Conservation (phyloP, 2,888 invertebrate genomes). For the Dioctria linearis region DNA sequence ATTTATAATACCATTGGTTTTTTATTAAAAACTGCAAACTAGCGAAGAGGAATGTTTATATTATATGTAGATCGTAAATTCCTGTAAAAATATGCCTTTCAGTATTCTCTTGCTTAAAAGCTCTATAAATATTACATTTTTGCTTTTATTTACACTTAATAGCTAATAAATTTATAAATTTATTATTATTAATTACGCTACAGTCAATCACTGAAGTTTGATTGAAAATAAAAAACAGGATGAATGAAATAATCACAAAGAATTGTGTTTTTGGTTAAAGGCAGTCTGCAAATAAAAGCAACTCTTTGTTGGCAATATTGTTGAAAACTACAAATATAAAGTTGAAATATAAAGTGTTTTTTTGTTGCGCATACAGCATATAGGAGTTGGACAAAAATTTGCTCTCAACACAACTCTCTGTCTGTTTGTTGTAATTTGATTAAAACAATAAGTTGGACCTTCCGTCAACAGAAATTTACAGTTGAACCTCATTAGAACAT, state of each 20-base stretch:
- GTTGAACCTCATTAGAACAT: too few species aligned
- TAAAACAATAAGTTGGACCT: too few species aligned
- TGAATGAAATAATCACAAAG: not conserved
- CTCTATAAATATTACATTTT: slow-evolving; percentile 39
- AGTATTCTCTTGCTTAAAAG: slow-evolving; percentile 29
- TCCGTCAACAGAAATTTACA: too few species aligned
- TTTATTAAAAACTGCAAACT: slow-evolving; percentile 26
- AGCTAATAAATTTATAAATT: slow-evolving; percentile 29
- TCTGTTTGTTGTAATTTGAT: too few species aligned
- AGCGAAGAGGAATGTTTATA: slow-evolving; percentile 35
- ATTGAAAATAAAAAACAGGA: not conserved
- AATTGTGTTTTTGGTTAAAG: not conserved
- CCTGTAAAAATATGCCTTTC: slow-evolving; percentile 47
- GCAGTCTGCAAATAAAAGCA: too few species aligned
- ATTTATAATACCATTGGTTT: slow-evolving; percentile 20
- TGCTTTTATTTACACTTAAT: slow-evolving; percentile 34
- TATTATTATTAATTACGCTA: not conserved
- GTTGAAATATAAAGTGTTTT: not conserved
- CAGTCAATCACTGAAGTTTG: not conserved
- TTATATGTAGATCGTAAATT: slow-evolving; percentile 7
- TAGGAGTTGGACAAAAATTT: not conserved
- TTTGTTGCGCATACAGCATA: not conserved
- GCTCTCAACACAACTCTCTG: not conserved
- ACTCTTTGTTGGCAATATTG: not conserved
- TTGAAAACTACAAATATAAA: not conserved